A percentile compares a stretch with the other conserved stretches of the same genome.
These are phyloP conservation scores for Blennius ocellaris DNA, from an alignment of 2,113 vertebrate species.

Conservation along the genomic window DNA sequence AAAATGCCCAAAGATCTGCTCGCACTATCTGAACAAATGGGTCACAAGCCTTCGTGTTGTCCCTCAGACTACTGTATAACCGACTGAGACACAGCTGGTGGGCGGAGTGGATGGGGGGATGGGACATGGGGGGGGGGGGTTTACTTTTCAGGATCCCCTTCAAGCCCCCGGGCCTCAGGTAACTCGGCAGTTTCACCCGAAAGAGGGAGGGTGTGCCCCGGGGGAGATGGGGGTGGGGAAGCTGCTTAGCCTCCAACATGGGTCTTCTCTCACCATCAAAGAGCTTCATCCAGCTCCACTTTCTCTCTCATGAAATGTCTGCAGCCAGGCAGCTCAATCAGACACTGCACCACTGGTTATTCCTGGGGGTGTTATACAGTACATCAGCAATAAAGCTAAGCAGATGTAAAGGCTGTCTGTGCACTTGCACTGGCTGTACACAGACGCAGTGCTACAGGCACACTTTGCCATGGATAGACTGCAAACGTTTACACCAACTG, in stretches of 20 bases:
- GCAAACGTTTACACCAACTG: conserved; percentile 40
- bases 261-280: conserved; percentile 60
- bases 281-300: conserved; percentile 48
- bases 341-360: conserved; percentile 55
- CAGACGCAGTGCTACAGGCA: conserved; percentile 39
- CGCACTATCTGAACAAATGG: conserved; percentile 61
- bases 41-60: conserved; percentile 61
- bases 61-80: conserved; percentile 54
- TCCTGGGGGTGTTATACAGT: conserved; percentile 65
- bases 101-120: background rate
- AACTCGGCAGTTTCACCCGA: conserved; percentile 44
- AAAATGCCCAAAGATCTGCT: conserved; percentile 51
- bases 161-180: conserved; percentile 47
- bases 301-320: conserved; percentile 50
- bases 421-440: conserved; percentile 41
- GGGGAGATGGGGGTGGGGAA: conserved; percentile 36
- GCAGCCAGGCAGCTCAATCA: conserved; percentile 67
- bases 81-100: conserved; percentile 52
- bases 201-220: conserved; percentile 47
- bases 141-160: conserved; percentile 30
- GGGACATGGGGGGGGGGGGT: background rate
- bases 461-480: conserved; percentile 7
- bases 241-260: conserved; percentile 42
- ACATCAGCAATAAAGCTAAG: conserved; percentile 53
- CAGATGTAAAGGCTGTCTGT: conserved; percentile 59